Percentiles rank a stretch among this genome's conserved stretches.
These are phyloP conservation scores for Ophiodon elongatus DNA, from an alignment of 2,113 vertebrate genomes.

Conservation along the genomic window DNA sequence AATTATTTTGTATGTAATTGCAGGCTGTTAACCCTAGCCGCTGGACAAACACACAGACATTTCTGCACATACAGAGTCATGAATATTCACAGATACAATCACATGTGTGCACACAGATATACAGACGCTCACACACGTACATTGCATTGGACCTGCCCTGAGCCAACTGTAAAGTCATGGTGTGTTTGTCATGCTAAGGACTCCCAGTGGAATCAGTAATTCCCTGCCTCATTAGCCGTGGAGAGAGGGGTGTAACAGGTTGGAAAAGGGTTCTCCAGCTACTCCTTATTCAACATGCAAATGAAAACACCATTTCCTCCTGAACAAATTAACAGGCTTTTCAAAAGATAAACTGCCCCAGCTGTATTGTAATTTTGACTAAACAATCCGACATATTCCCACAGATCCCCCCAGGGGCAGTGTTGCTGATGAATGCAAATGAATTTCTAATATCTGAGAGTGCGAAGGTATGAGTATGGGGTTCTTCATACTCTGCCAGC, in stretches of 20 bases:
- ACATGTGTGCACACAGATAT: not conserved
- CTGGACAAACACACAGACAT: constrained; percentile 11
- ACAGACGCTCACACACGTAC: constrained; percentile 5
- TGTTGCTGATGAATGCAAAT: constrained; percentile 82
- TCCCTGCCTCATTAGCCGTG: constrained; percentile 79
- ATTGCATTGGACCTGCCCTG: constrained; percentile 19
- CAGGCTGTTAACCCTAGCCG: constrained; percentile 44
- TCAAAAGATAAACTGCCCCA: constrained; percentile 86
- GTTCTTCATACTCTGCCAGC: constrained; percentile 49
- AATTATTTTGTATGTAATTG: constrained; percentile 66
- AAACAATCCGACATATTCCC: constrained; percentile 81
- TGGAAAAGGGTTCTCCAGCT: constrained; percentile 73
- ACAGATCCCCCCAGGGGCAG: constrained; percentile 60
- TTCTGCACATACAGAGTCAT: constrained; percentile 15
- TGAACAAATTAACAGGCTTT: constrained; percentile 86
- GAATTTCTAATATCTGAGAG: constrained; percentile 66
- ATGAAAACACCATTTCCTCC: constrained; percentile 81
- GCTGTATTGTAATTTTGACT: constrained; percentile 84
- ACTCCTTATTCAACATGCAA: constrained; percentile 83
- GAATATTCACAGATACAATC: constrained; percentile 38
- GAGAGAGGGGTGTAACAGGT: constrained; percentile 77
- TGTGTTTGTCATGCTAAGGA: constrained; percentile 77
- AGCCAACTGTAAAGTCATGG: constrained; percentile 65
- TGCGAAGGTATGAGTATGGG: constrained; percentile 66
- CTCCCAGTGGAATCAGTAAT: constrained; percentile 69